A percentile compares a stretch with the other conserved stretches of the same genome.
These are phyloP conservation scores for Tetramorium simillimum DNA, from an alignment of 1,140 invertebrate genomes.

Conservation along the genomic window DNA sequence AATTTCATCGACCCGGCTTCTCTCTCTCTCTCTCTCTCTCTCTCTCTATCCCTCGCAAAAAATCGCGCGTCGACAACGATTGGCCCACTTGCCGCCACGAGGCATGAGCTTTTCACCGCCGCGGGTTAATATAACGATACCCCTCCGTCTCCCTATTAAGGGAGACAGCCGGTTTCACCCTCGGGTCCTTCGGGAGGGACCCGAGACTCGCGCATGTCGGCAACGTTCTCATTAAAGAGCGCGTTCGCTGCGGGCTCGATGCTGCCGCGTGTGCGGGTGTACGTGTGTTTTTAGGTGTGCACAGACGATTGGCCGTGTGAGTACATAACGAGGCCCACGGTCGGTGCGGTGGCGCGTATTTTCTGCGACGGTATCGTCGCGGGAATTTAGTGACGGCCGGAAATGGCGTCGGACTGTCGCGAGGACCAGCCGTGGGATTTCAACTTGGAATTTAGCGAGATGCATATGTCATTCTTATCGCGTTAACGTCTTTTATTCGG, in stretches of 20 bases:
- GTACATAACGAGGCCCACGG: conserved; percentile 14
- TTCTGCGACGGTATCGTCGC: conserved; percentile 43
- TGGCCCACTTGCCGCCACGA: conserved; percentile 46
- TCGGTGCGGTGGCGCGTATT: conserved; percentile 5
- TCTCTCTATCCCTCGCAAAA: conserved; percentile 9
- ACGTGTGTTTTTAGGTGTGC: not conserved
- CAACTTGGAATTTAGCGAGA: conserved; percentile 24
- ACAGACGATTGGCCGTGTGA: not conserved
- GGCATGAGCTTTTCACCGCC: conserved; percentile 34
- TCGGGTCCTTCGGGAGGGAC: not conserved
- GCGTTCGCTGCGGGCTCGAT: not conserved
- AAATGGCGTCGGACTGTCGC: conserved; percentile 32
- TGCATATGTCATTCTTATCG: not conserved
- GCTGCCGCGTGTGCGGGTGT: not conserved
- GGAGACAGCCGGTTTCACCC: conserved; percentile 25
- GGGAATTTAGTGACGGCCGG: conserved; percentile 50
- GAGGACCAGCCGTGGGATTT: not conserved
- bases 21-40: not conserved
- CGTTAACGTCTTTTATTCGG: not conserved
- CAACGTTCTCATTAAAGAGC: conserved; percentile 56
- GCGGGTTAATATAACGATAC: conserved; percentile 53
- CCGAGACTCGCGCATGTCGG: conserved; percentile 12
- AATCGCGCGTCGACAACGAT: conserved; percentile 32
- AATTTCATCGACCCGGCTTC: conserved; percentile 16
- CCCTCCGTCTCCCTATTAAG: conserved; percentile 18